These are phyloP conservation scores for Pyrrhosoma nymphula DNA, from an alignment of 2,888 invertebrate species.

Conservation along the genomic window DNA sequence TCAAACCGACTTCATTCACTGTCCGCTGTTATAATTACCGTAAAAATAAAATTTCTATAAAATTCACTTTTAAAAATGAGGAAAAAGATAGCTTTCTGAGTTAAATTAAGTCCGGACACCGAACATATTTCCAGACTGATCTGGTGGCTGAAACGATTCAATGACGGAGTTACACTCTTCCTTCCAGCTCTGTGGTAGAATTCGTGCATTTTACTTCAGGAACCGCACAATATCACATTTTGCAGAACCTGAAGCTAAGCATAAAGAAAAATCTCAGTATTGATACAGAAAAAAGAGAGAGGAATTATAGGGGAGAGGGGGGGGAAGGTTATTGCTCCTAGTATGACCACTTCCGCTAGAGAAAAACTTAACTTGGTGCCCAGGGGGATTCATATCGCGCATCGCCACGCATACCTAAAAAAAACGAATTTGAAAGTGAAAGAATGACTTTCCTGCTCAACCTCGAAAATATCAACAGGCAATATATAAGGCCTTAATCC, in stretches of 20 bases:
- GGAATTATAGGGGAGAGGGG: too few relatives aligned
- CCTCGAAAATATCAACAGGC: background rate
- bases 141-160: background rate
- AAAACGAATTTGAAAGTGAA: background rate
- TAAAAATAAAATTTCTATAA: background rate
- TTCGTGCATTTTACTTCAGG: background rate
- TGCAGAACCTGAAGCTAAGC: background rate
- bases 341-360: background rate
- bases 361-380: background rate
- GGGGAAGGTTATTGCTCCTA: too few relatives aligned
- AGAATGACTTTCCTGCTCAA: background rate
- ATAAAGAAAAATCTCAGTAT: background rate
- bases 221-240: background rate
- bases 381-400: background rate
- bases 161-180: background rate
- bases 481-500: background rate
- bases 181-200: background rate
- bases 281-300: background rate
- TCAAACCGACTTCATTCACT: too few relatives aligned
- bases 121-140: background rate
- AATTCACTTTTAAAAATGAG: background rate
- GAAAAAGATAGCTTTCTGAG: background rate
- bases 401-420: background rate
- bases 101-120: background rate
- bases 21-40: background rate